Conservation (phyloP, 2,113 vertebrate species). For the Bubo bubo region DNA sequence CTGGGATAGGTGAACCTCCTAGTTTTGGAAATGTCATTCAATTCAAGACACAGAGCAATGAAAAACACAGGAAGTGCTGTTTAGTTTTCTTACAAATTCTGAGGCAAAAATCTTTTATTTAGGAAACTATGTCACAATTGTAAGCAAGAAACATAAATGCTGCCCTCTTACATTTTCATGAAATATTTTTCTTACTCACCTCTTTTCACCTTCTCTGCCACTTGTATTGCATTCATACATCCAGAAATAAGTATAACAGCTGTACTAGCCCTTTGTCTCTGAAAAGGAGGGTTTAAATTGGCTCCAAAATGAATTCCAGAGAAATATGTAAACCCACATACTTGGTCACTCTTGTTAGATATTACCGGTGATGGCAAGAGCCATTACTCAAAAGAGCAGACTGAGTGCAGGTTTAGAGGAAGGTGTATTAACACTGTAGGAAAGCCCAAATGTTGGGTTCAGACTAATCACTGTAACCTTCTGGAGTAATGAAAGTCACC, state of each 20-base stretch:
- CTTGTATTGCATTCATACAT: neutral
- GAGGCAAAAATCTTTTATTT: conserved; percentile 8
- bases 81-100: neutral
- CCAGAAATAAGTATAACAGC: neutral
- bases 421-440: neutral
- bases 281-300: neutral
- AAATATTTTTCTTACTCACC: neutral
- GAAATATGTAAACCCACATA: neutral
- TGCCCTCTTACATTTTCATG: neutral
- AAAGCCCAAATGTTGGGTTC: neutral
- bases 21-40: neutral
- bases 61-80: neutral
- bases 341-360: neutral
- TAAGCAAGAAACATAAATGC: conserved; percentile 19
- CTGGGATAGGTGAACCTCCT: neutral
- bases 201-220: neutral
- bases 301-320: conserved; percentile 16
- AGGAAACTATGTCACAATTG: conserved; percentile 20
- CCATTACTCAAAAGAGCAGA: conserved; percentile 3
- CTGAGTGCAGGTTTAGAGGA: neutral
- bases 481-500: neutral
- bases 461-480: neutral
- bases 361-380: conserved; percentile 9
- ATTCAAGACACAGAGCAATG: neutral
- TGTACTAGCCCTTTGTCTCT: neutral